phyloP scores from a whole-genome alignment of 2,113 vertebrate genomes.

The Callorhinus ursinus region DNA sequence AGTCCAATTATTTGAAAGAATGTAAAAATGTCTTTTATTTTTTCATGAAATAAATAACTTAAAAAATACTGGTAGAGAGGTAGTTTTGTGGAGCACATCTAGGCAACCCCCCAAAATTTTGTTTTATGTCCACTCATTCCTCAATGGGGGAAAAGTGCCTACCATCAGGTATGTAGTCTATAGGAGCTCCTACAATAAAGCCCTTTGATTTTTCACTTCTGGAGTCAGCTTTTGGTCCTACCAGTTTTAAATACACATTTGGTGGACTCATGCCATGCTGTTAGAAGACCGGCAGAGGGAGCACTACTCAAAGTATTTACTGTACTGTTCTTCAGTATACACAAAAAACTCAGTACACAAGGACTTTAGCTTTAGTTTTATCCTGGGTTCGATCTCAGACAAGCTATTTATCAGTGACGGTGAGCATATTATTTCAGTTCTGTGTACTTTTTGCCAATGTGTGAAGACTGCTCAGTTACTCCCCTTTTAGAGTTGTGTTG shows the following conservation, averaged over 20 bases:
- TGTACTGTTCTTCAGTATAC: not conserved
- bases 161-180: not conserved
- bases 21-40: not conserved
- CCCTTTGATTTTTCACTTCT: not conserved
- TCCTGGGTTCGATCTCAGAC: not conserved
- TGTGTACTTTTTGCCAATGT: not conserved
- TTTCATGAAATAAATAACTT: constrained; percentile 16
- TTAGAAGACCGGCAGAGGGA: constrained; percentile 43
- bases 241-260: too few relatives aligned
- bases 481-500: not conserved
- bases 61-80: not conserved
- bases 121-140: not conserved
- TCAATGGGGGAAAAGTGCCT: not conserved
- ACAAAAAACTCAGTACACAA: not conserved
- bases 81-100: constrained; percentile 31
- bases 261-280: not conserved
- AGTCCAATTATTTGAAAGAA: constrained; percentile 33
- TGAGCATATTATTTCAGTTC: constrained; percentile 23
- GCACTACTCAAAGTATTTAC: not conserved
- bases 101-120: not conserved
- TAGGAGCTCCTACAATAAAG: not conserved
- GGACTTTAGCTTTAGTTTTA: constrained; percentile 18
- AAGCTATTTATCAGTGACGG: not conserved
- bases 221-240: not conserved
- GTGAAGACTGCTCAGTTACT: not conserved